Conservation (phyloP, 2,113 vertebrate species). For the Hypanus sabinus region DNA sequence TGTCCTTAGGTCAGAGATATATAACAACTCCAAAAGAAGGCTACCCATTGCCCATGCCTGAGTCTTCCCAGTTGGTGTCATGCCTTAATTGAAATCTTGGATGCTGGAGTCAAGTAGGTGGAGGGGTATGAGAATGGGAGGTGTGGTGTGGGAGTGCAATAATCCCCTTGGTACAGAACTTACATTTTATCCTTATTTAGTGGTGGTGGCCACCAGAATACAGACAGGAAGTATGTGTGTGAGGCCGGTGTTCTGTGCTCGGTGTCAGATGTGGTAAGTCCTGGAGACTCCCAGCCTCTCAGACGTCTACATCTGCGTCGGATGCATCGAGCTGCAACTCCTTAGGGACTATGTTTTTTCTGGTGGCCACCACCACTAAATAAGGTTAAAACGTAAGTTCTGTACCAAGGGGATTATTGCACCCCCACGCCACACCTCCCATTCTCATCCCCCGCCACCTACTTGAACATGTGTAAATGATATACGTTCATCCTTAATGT, state of each 20-base stretch:
- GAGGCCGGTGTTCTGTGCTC: too few species aligned
- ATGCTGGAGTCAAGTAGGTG: neutral
- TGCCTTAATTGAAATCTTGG: neutral
- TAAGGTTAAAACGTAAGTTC: neutral
- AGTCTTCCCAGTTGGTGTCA: neutral
- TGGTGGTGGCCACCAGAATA: too few species aligned
- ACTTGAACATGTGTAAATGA: too few species aligned
- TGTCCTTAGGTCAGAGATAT: neutral
- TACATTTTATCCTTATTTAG: neutral
- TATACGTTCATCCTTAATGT: too few species aligned
- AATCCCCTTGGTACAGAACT: neutral
- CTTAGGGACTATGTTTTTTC: too few species aligned
- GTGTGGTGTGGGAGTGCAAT: neutral
- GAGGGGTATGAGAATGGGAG: neutral
- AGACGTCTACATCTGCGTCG: too few species aligned
- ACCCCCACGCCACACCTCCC: neutral
- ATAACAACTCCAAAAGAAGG: neutral
- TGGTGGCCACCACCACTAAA: too few species aligned
- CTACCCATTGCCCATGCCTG: neutral
- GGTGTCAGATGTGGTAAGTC: too few species aligned
- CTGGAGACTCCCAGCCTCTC: too few species aligned
- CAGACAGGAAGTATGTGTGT: too few species aligned
- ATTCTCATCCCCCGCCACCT: neutral
- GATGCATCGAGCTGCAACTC: too few species aligned
- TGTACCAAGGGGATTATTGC: neutral